Conservation (phyloP, 1,140 invertebrate genomes). For the Lutraria rhynchaena region DNA sequence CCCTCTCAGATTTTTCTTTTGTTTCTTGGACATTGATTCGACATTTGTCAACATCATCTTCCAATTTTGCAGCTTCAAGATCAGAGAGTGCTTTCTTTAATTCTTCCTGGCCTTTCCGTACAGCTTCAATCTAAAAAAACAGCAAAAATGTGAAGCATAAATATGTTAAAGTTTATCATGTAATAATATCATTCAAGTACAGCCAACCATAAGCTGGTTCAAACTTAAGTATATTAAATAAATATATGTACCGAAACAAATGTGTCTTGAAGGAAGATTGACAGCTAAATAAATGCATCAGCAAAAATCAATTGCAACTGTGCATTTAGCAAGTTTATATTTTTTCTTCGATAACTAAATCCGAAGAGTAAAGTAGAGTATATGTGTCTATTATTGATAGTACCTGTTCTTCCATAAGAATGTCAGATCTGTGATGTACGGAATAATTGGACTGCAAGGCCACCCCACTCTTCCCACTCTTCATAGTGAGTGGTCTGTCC, state of each 20-base stretch:
- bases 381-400: too few species aligned
- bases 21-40: slow-evolving; percentile 65
- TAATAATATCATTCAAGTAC: too few species aligned
- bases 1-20: slow-evolving; percentile 72
- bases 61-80: slow-evolving; percentile 68
- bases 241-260: too few species aligned
- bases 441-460: slow-evolving; percentile 71
- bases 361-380: too few species aligned
- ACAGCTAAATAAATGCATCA: too few species aligned
- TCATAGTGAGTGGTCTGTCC: slow-evolving; percentile 61
- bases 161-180: not conserved
- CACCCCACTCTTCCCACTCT: slow-evolving; percentile 61
- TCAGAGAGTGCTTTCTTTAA: slow-evolving; percentile 70
- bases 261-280: too few species aligned
- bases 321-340: too few species aligned
- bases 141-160: not conserved
- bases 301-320: too few species aligned
- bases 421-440: slow-evolving; percentile 78
- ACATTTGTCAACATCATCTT: slow-evolving; percentile 66
- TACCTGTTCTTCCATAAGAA: slow-evolving; percentile 79
- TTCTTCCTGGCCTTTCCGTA: slow-evolving; percentile 69
- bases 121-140: slow-evolving; percentile 68
- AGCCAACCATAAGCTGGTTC: too few species aligned
- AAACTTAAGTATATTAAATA: too few species aligned
- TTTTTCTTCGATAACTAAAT: too few species aligned